These are phyloP conservation scores for Cryptoleucopteryx plumbea DNA, from an alignment of 2,113 vertebrate species.

Conservation along the genomic window DNA sequence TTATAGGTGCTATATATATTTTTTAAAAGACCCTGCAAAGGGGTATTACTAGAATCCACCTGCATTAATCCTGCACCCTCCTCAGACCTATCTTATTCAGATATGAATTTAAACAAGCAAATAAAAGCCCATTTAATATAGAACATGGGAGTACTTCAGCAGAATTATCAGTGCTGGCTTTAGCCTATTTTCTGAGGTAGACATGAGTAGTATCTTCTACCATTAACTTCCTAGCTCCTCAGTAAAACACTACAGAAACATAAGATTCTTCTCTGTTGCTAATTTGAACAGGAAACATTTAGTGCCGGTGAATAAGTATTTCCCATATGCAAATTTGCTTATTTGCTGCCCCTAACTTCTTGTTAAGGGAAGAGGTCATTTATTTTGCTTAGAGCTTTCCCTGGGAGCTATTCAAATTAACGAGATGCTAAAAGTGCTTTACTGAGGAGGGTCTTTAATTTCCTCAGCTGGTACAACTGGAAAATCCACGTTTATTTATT, in stretches of 20 bases:
- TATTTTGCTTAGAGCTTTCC: slow-evolving; percentile 10
- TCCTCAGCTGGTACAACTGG: slow-evolving; percentile 37
- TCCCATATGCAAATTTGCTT: slow-evolving; percentile 21
- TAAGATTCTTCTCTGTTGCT: not conserved
- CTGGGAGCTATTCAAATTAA: slow-evolving; percentile 28
- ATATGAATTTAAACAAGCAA: not conserved
- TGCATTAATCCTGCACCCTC: not conserved
- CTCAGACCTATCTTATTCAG: not conserved
- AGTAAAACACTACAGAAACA: not conserved
- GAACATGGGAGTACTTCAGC: not conserved
- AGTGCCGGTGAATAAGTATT: not conserved
- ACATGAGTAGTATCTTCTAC: not conserved
- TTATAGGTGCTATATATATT: not conserved
- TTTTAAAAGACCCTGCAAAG: not conserved
- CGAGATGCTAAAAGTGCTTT: slow-evolving; percentile 25
- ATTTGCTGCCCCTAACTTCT: not conserved
- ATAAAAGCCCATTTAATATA: not conserved
- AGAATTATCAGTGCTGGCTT: not conserved
- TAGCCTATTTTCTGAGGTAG: not conserved
- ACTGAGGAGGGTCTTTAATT: slow-evolving; percentile 42
- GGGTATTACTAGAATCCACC: not conserved
- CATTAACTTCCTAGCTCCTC: not conserved
- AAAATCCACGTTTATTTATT: slow-evolving; percentile 26
- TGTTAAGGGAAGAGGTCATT: slow-evolving; percentile 9
- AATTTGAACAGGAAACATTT: slow-evolving; percentile 8